phyloP scores from a whole-genome alignment of 2,888 invertebrate species.

The Bugula neritina region DNA sequence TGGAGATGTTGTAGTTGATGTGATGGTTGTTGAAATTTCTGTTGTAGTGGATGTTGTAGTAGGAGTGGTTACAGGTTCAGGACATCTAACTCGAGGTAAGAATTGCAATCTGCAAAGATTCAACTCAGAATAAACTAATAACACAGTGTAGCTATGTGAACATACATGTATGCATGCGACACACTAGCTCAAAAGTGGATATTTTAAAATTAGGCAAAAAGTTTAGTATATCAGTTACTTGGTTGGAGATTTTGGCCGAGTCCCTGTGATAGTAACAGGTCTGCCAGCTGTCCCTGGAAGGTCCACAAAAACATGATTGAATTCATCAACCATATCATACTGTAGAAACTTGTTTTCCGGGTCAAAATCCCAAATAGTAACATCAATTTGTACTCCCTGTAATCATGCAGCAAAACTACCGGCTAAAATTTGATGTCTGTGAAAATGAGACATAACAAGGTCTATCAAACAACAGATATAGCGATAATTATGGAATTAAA shows the following conservation, averaged over 20 bases:
- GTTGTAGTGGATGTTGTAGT: conserved; percentile 25
- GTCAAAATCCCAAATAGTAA: conserved; percentile 17
- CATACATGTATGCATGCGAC: too few species aligned
- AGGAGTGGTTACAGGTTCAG: conserved; percentile 5
- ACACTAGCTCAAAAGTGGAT: too few species aligned
- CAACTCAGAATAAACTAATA: too few species aligned
- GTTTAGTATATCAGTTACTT: not conserved
- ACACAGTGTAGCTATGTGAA: too few species aligned
- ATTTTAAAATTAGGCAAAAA: too few species aligned
- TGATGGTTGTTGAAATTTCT: not conserved
- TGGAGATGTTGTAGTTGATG: conserved; percentile 20
- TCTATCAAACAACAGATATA: too few species aligned
- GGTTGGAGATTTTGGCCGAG: not conserved
- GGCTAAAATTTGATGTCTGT: too few species aligned
- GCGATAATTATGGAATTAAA: too few species aligned
- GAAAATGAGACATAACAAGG: too few species aligned
- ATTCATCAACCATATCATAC: conserved; percentile 21
- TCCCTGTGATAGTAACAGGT: not conserved
- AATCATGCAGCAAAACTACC: too few species aligned
- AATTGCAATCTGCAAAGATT: conserved; percentile 5
- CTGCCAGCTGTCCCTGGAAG: not conserved
- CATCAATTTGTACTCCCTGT: conserved; percentile 2
- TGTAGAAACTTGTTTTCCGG: conserved; percentile 8
- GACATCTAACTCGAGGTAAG: not conserved
- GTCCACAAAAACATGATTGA: not conserved